Base-by-base conservation (phyloP, 2,797 vertebrate genomes). In the Alosa sapidissima region DNA sequence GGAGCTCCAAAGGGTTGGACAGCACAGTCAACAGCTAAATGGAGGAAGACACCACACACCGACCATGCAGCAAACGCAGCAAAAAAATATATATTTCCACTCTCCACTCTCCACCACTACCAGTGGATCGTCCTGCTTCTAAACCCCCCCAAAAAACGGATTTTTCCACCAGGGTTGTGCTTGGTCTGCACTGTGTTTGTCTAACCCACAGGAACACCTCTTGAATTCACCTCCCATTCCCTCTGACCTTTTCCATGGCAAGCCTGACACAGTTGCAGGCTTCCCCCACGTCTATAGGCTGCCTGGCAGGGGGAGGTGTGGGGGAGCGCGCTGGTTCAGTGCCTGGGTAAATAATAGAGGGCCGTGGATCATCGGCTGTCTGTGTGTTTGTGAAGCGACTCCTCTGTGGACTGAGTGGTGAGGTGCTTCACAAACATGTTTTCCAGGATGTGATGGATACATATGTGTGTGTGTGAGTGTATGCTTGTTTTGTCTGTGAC, bases 51-150 rank as follows among this genome's bases (percentile, higher is more conserved):
- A 36, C 68, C 4, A 13, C 68, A 41, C 68, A 16, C 41, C 36
- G 9, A 5, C 19, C 6, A 36, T 36, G 28, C 28, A 36, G 41
- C 72, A 47, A 45, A 21, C 19, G 72, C 19, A 78, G 72, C 41
- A 47, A 47, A 78, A 75, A 78, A 78, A 45, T n/a, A 78, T n/a
- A 78, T 78, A 58, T 41, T 78, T 78, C 68, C 68, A 75, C 62
- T 68, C 10, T 33, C 1, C 9, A n/a, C 60, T 24, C 60, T 24
- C 33, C n/a, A 28, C 62, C 62, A 33, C n/a, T 13, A 68, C 62
- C 68, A 41, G 68, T 16, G 33, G 36, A 75, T 41, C 33, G 1
- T 72, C 65, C 65, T 33, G 41, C 41, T 72, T 19, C 14, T 6
- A 19, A 16, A 41, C 36, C 41, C 72, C 41, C 19, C 54, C 16